Conservation (phyloP, 2,797 vertebrate genomes). For the Hyperoplus lanceolatus region DNA sequence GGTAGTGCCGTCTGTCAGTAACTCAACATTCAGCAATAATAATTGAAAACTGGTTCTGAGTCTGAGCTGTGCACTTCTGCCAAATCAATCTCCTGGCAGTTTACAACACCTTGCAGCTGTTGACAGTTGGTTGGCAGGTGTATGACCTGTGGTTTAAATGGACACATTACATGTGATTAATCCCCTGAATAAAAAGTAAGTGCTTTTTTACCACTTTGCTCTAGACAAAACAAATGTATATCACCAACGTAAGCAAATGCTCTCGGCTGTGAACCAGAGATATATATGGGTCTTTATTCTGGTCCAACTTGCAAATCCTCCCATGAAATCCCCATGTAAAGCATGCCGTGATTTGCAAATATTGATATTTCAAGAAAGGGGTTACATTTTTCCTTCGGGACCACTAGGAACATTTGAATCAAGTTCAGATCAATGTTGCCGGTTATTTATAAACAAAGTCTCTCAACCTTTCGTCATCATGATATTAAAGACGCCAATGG, state of each 20-base stretch:
- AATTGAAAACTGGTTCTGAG: conserved; percentile 29
- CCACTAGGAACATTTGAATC: conserved; percentile 61
- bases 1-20: conserved; percentile 22
- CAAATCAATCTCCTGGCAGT: conserved; percentile 50
- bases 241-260: conserved; percentile 9
- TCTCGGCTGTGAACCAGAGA: conserved; percentile 21
- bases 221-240: conserved; percentile 17
- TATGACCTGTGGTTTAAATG: conserved; percentile 45
- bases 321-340: conserved; percentile 45
- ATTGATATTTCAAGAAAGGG: conserved; percentile 56
- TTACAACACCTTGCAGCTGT: conserved; percentile 48
- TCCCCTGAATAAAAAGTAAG: conserved; percentile 38
- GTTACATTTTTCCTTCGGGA: conserved; percentile 49
- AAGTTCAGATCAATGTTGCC: conserved; percentile 51
- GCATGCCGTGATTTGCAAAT: conserved; percentile 62
- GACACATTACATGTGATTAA: conserved; percentile 53
- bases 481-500: conserved; percentile 63
- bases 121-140: conserved; percentile 60
- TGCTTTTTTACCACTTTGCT: conserved; percentile 43
- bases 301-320: conserved; percentile 24
- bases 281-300: conserved; percentile 16
- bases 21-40: conserved; percentile 30
- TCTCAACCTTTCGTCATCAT: conserved; percentile 60
- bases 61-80: conserved; percentile 38
- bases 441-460: conserved; percentile 43